phyloP scores from a whole-genome alignment of 2,888 invertebrate genomes.

The Cylloceria caligata region DNA sequence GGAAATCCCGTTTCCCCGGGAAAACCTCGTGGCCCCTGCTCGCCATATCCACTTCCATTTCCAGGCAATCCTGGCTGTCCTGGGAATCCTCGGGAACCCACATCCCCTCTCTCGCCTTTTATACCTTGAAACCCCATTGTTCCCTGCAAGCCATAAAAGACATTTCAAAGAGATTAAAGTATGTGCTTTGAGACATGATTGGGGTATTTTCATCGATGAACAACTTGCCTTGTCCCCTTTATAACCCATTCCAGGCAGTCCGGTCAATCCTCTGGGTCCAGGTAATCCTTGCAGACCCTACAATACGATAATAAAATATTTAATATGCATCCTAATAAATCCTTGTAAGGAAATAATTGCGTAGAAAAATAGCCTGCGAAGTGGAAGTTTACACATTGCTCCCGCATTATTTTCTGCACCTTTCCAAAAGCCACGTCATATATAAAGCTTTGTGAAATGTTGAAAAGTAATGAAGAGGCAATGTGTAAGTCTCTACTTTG shows the following conservation, averaged over 20 bases:
- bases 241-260: constrained; percentile 85
- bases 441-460: no score
- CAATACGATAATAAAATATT: constrained; percentile 71
- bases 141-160: constrained; percentile 67
- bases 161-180: not conserved
- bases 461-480: no score
- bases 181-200: not conserved
- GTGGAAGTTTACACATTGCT: no score
- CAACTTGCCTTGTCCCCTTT: constrained; percentile 76
- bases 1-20: constrained; percentile 60
- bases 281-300: constrained; percentile 84
- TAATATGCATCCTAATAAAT: not conserved
- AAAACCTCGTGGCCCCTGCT: constrained; percentile 42
- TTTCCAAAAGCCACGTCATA: no score
- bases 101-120: constrained; percentile 71
- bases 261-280: constrained; percentile 83
- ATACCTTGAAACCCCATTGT: constrained; percentile 81
- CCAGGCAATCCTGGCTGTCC: constrained; percentile 78
- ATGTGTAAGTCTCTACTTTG: no score
- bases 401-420: no score
- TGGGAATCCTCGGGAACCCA: constrained; percentile 66
- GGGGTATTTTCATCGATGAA: constrained; percentile 3
- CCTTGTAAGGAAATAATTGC: no score
- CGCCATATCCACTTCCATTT: constrained; percentile 75
- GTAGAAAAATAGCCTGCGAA: no score